Evolutionary conservation across 2,113 vertebrate species (phyloP).

Genomic region (Lota lota): DNA sequence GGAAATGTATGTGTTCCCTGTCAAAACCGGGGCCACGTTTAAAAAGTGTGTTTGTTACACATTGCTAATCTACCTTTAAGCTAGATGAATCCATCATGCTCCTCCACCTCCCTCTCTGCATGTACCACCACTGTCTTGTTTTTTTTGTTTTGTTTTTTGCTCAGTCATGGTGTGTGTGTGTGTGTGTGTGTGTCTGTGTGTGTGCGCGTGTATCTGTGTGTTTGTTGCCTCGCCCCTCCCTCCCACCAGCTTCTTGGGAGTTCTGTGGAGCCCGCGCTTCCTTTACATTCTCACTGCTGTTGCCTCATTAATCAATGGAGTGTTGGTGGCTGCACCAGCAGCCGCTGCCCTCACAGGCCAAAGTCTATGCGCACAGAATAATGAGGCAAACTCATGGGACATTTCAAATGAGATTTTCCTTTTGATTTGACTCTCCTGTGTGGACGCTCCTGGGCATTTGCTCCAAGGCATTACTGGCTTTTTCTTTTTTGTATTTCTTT

Average conservation of each 20-base stretch:
- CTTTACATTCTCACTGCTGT: slow-evolving; percentile 71
- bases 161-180: slow-evolving; percentile 40
- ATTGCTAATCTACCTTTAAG: slow-evolving; percentile 43
- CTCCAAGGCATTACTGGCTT: slow-evolving; percentile 53
- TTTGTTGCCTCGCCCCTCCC: slow-evolving; percentile 33
- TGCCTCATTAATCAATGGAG: slow-evolving; percentile 88
- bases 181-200: no score
- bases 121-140: no score
- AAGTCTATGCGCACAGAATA: slow-evolving; percentile 74
- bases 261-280: slow-evolving; percentile 56
- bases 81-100: slow-evolving; percentile 20
- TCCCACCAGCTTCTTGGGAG: slow-evolving; percentile 67
- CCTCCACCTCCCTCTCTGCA: no score
- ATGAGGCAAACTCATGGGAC: slow-evolving; percentile 74
- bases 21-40: no score
- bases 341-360: slow-evolving; percentile 69
- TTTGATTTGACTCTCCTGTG: slow-evolving; percentile 68
- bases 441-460: slow-evolving; percentile 51
- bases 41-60: no score
- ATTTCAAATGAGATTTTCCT: slow-evolving; percentile 77
- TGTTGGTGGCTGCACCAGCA: slow-evolving; percentile 77
- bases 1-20: no score
- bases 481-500: slow-evolving; percentile 2
- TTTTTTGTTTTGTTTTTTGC: slow-evolving; percentile 28
- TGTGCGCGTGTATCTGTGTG: no score